Percentiles rank a stretch among this genome's conserved stretches.
Evolutionary conservation across 2,797 vertebrate species (phyloP).

Genomic region (Enteromius mattozi): DNA sequence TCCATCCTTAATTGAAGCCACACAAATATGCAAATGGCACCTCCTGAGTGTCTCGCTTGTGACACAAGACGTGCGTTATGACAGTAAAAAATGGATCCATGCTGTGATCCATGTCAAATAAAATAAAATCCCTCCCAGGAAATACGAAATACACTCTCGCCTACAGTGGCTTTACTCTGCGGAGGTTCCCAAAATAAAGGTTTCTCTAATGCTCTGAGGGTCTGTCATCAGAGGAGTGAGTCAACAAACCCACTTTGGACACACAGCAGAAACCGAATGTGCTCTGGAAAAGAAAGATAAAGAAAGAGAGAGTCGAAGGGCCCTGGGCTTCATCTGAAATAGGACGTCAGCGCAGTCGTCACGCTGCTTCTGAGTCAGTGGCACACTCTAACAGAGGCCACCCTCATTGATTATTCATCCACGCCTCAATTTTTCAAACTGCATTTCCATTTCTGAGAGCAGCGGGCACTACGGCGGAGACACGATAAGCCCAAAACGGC

Average conservation of each 20-base stretch:
- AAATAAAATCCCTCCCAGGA: neutral
- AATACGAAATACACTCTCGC: neutral
- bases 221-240: constrained; percentile 33
- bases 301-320: constrained; percentile 28
- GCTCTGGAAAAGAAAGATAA: constrained; percentile 22
- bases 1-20: constrained; percentile 27
- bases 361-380: constrained; percentile 58
- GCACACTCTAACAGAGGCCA: constrained; percentile 36
- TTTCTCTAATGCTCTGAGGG: constrained; percentile 4
- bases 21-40: constrained; percentile 53
- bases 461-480: no score
- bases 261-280: neutral
- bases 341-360: constrained; percentile 40
- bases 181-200: constrained; percentile 39
- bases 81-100: constrained; percentile 12
- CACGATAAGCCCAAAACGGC: constrained; percentile 46
- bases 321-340: constrained; percentile 42
- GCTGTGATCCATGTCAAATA: constrained; percentile 8
- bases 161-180: neutral
- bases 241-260: constrained; percentile 23
- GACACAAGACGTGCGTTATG: neutral
- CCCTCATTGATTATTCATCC: constrained; percentile 60
- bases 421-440: constrained; percentile 52
- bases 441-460: constrained; percentile 53
- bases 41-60: constrained; percentile 32